phyloP scores from a whole-genome alignment of 2,113 vertebrate species.

The Marmota monax region DNA sequence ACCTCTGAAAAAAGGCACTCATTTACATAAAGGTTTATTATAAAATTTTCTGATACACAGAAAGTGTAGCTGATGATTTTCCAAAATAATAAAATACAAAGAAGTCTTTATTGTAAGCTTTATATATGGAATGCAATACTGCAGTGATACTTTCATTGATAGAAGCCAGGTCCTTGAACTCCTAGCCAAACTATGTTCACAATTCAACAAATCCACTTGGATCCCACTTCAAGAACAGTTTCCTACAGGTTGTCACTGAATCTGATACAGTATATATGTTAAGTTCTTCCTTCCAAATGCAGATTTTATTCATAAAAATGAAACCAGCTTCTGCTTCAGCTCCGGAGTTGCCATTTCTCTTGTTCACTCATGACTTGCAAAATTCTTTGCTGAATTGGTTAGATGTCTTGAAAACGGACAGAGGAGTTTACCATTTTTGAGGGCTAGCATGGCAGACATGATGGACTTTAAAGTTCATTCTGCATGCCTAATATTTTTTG shows the following conservation, averaged over 20 bases:
- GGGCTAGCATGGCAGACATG: too few relatives aligned
- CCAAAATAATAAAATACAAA: neutral
- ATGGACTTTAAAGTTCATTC: neutral
- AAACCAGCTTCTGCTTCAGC: neutral
- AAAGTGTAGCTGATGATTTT: neutral
- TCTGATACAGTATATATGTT: neutral
- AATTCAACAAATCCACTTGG: neutral
- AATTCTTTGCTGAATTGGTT: neutral
- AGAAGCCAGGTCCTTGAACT: neutral
- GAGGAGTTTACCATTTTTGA: neutral
- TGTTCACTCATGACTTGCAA: neutral
- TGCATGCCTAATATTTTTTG: neutral
- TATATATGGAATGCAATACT: neutral
- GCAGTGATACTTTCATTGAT: neutral
- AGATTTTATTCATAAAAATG: neutral
- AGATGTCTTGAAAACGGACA: neutral
- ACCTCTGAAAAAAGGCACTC: neutral
- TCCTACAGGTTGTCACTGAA: neutral
- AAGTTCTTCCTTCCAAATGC: neutral
- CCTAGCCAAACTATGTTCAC: neutral
- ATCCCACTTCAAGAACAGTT: neutral
- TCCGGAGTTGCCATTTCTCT: neutral
- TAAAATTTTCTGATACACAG: neutral
- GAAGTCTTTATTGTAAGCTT: neutral
- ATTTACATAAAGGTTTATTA: neutral